Evolutionary conservation across 2,797 vertebrate species (phyloP), one percentile per base, ranked within the genome.

Genomic region (Lepidocolaptes lacrymiger): DNA sequence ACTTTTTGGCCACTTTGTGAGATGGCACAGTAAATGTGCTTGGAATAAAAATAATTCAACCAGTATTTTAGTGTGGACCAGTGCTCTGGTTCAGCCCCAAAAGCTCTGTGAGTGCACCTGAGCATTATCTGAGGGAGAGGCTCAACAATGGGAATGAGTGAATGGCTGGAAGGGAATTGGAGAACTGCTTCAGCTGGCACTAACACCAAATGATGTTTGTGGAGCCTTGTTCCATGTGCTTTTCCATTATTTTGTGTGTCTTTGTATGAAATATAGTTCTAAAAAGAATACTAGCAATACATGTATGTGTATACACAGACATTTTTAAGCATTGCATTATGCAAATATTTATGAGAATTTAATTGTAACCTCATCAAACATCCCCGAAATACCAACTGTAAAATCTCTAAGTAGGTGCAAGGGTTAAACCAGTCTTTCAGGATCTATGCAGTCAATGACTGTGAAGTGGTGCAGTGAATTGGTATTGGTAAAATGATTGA

Each of bases 221-320:
- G 36, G 34, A 44, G 51, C 78, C 24, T 62, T 74, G 44, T 34
- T 68, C 28, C n/a, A 19, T 63, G 44, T 77, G 34, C 68, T 91
- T 81, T 86, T 74, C 20, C 56, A 10, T 71, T 43, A 12, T 39
- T 78, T 48, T 63, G 14, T 78, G 23, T 81, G 43, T 26, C 49
- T 93, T 39, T 49, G 28, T 68, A 59, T 84, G 67, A 79, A 76
- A 30, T 43, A 20, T 8, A 41, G 24, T 51, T 82, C 6, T 51
- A 69, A 64, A 49, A 71, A 34, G 18, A 89, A 58, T 34, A 58
- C 89, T 92, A 41, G 87, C 91, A 94, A 91, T 91, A 89, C 87
- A 74, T 82, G 72, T 76, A 32, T 43, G 15, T 9, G 0, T 39
- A 6, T 32, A 15, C n/a, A n/a, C 11, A 59, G 43, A 54, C 6